These are phyloP conservation scores for Aratinga solstitialis DNA, from an alignment of 2,797 vertebrate genomes.

Conservation along the genomic window DNA sequence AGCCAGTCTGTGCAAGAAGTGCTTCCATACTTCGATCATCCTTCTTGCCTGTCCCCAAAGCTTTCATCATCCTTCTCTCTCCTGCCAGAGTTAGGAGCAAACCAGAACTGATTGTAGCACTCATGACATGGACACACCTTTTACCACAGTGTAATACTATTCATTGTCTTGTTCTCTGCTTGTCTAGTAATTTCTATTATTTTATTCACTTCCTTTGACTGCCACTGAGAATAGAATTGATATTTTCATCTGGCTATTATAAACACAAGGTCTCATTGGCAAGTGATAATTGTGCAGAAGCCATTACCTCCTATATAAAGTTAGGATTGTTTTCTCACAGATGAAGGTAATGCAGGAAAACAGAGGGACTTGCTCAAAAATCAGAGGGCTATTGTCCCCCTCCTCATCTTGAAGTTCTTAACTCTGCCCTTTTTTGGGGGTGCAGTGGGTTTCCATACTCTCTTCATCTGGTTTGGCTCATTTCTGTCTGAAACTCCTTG, in stretches of 20 bases:
- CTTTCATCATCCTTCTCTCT: background rate
- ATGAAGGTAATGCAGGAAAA: background rate
- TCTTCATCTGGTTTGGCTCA: background rate
- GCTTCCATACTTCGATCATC: background rate
- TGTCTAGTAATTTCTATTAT: background rate
- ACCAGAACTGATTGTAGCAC: fast-evolving
- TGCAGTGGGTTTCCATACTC: background rate
- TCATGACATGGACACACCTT: fast-evolving
- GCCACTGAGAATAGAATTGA: background rate
- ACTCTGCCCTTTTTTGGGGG: background rate
- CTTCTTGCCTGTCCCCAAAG: background rate
- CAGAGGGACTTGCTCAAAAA: background rate
- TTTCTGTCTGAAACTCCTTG: background rate
- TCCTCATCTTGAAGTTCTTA: background rate
- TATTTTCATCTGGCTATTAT: background rate
- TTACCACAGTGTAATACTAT: fast-evolving
- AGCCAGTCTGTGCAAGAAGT: background rate
- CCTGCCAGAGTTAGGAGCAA: background rate
- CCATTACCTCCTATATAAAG: background rate
- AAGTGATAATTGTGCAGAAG: background rate
- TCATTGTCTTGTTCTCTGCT: background rate
- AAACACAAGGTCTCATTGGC: background rate
- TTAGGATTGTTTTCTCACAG: background rate
- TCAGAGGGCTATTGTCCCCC: background rate
- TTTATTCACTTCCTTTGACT: background rate